Conservation (phyloP, 1,140 invertebrate genomes). For the Calephelis virginiensis region DNA sequence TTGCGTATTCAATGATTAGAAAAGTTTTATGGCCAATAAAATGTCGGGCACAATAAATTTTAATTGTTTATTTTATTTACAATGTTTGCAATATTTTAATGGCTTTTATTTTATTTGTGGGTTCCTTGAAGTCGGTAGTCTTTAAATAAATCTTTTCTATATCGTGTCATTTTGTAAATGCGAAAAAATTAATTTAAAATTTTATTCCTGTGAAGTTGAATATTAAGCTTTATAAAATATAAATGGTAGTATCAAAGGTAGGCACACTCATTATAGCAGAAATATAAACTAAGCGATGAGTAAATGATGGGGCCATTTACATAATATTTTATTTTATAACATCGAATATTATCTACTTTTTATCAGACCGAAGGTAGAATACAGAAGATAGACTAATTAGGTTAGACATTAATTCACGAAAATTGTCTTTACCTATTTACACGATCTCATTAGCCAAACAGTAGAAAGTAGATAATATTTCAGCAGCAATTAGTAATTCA, state of each 20-base stretch:
- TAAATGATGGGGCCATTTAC: too few relatives aligned
- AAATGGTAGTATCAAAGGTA: neutral
- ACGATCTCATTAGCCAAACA: too few relatives aligned
- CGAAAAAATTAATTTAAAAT: neutral
- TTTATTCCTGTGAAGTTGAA: neutral
- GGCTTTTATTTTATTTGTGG: constrained; percentile 15
- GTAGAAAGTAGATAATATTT: too few relatives aligned
- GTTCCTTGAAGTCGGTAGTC: neutral
- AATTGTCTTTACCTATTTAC: too few relatives aligned
- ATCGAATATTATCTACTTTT: too few relatives aligned
- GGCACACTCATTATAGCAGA: too few relatives aligned
- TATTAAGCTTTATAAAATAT: neutral
- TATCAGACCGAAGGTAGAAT: too few relatives aligned
- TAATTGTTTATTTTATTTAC: constrained; percentile 23
- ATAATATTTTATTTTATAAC: too few relatives aligned
- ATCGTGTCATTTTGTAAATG: neutral
- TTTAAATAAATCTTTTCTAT: constrained; percentile 11
- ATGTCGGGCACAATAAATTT: constrained; percentile 25
- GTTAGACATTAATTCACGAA: too few relatives aligned
- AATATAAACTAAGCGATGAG: too few relatives aligned
- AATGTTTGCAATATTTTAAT: constrained; percentile 25
- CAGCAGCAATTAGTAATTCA: too few relatives aligned
- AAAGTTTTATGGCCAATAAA: constrained; percentile 23
- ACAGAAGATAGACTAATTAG: too few relatives aligned
- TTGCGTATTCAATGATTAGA: constrained; percentile 30